A percentile compares a stretch with the other conserved stretches of the same genome.
These are phyloP conservation scores for Ficedula albicollis DNA, from an alignment of 2,797 vertebrate species.

Conservation along the genomic window DNA sequence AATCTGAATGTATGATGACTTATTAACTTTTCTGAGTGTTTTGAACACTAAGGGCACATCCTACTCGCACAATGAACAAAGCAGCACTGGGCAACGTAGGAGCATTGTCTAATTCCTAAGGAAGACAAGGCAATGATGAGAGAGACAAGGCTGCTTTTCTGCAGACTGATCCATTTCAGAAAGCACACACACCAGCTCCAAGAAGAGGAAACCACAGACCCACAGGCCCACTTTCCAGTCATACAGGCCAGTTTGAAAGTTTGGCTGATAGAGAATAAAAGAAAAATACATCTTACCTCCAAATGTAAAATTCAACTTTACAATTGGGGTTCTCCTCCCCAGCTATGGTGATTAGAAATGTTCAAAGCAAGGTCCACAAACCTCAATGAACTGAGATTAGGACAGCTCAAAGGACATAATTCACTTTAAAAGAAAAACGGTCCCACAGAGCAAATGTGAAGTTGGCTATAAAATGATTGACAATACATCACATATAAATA, in stretches of 20 bases:
- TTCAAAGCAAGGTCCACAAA: background rate
- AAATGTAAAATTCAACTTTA: background rate
- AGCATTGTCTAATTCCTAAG: background rate
- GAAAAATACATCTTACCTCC: background rate
- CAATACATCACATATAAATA: background rate
- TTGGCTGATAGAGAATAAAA: background rate
- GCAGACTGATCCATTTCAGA: background rate
- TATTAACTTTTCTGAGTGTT: background rate
- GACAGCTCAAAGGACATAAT: background rate
- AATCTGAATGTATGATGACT: background rate
- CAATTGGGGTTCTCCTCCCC: background rate
- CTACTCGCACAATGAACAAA: background rate
- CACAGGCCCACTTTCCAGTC: background rate
- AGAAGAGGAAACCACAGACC: background rate
- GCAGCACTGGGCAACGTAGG: rapidly evolving
- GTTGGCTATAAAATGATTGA: background rate
- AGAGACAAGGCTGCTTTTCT: background rate
- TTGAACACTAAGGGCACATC: background rate
- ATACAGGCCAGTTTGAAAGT: background rate
- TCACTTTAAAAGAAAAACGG: background rate
- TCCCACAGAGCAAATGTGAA: background rate
- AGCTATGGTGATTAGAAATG: background rate
- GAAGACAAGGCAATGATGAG: background rate
- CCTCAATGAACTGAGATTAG: background rate
- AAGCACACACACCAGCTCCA: background rate